Evolutionary conservation across 1,140 invertebrate genomes (phyloP), one percentile per base, ranked within the genome.

Genomic region (Ceratina australensis): DNA sequence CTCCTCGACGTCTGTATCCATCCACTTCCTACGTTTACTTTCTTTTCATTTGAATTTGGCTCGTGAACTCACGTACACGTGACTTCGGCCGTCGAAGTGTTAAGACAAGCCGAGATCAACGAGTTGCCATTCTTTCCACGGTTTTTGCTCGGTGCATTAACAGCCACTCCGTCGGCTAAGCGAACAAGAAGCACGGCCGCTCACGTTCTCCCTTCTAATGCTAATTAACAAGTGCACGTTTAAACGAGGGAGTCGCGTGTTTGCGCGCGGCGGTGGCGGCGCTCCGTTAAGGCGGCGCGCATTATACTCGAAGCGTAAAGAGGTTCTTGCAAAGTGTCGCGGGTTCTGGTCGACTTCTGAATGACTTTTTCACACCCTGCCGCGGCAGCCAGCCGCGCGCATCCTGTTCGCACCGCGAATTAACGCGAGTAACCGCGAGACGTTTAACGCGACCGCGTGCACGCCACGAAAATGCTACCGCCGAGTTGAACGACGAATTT

Each of bases 281-380:
- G 67, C 59, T 52, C 26, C 66, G 49, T 49, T 47, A 78, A 78
- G 75, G 60, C 69, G 59, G 33, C 42, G 49, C 69, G 60, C 69
- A 72, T 78, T 64, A 78, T 78, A 50, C 76, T 78, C 59, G 76
- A 64, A 78, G 76, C 76, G 76, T 65, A 72, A 78, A 78, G 75
- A 78, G 75, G 68, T 72, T 78, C 60, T 78, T 47, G 75, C 75
- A 57, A 72, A 78, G 68, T 78, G 68, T 78, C 68, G 75, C 75
- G 68, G 57, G 68, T 57, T n/a, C 68, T 64, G 68, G 68, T n/a
- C 50, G 75, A 72, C 67, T 72, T 63, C 33, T 78, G 68, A 78
- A 78, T 72, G 22, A 59, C 68, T 78, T 78, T 78, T 78, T 78
- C 75, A 64, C 75, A 72, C 67, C 54, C 75, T 28, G 42, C 47